These are phyloP conservation scores for Achatina immaculata DNA, from an alignment of 1,140 invertebrate species.

Conservation along the genomic window DNA sequence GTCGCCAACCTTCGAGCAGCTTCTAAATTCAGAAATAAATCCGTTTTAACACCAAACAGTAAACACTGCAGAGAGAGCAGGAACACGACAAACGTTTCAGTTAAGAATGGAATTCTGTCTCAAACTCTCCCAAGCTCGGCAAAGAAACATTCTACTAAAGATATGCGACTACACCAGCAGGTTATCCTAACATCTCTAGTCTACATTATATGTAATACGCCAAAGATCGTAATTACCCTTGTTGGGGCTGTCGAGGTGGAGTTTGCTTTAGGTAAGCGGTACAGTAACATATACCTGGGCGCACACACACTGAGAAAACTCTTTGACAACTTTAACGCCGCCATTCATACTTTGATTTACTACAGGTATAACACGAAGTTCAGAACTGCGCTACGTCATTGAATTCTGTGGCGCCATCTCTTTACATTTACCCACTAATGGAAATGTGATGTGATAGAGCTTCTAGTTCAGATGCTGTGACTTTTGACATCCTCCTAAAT, in stretches of 20 bases:
- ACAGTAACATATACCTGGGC: neutral
- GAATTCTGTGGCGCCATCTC: no score
- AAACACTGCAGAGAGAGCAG: no score
- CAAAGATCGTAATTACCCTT: neutral
- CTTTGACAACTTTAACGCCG: neutral
- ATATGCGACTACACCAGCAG: neutral
- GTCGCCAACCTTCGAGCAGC: neutral
- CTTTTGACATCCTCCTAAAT: no score
- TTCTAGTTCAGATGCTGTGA: no score
- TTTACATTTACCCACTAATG: no score
- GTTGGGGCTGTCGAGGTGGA: neutral
- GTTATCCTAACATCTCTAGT: neutral
- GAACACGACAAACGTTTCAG: no score
- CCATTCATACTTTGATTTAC: neutral
- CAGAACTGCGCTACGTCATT: no score
- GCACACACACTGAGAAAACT: neutral
- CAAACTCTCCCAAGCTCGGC: no score
- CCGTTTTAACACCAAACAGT: no score
- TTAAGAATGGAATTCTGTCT: no score
- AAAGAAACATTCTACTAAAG: no score
- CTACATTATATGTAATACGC: conserved; percentile 12
- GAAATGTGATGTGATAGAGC: no score
- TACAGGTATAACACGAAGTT: conserved; percentile 20
- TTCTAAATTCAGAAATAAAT: neutral
- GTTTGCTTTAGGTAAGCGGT: neutral